Conservation (phyloP, 53 echinoderm and acorn worm species). For the Holothuria leucospilota region DNA sequence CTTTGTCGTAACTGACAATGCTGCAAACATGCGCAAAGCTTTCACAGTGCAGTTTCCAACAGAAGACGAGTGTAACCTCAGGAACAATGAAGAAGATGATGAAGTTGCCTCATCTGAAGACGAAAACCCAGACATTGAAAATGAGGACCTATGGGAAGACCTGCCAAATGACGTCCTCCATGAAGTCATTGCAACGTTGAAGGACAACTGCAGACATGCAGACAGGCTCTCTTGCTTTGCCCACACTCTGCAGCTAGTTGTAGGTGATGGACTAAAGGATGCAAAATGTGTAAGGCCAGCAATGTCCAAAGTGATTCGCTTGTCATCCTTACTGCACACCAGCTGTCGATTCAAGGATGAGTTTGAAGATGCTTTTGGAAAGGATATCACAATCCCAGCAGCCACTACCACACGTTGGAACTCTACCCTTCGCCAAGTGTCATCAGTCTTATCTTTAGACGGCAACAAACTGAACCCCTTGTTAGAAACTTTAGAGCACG, state of each 20-base stretch:
- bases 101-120: too few species aligned
- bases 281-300: background rate
- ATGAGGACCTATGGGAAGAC: conserved; percentile 1
- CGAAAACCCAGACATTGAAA: background rate
- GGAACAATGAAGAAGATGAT: too few species aligned
- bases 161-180: background rate
- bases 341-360: conserved; percentile 50
- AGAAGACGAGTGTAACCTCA: too few species aligned
- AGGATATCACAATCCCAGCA: conserved; percentile 30
- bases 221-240: conserved; percentile 15
- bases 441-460: conserved; percentile 19
- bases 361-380: conserved; percentile 34
- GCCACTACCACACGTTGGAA: conserved; percentile 47
- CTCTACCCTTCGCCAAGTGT: conserved; percentile 34
- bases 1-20: conserved; percentile 33
- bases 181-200: background rate
- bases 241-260: conserved; percentile 17
- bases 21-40: conserved; percentile 38
- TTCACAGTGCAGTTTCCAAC: conserved; percentile 15
- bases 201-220: background rate
- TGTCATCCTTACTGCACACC: conserved; percentile 41
- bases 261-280: conserved; percentile 4
- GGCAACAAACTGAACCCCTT: conserved; percentile 12
- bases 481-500: background rate
- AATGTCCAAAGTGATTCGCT: conserved; percentile 26